Evolutionary conservation across 1,140 invertebrate species (phyloP).

Genomic region (Drosophila orena): DNA sequence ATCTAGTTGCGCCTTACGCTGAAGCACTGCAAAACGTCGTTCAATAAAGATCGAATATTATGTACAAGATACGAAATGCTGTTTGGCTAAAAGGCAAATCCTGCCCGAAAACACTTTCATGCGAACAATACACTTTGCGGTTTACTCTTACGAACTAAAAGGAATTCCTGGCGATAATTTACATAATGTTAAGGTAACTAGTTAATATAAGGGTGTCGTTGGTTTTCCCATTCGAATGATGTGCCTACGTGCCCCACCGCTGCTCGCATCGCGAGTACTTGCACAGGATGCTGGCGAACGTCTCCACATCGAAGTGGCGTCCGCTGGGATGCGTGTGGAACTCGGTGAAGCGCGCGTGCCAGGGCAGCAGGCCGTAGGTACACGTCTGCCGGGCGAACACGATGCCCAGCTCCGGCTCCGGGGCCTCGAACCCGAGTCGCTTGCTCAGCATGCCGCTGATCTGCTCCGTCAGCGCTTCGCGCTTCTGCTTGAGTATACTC

Average conservation of each 20-base stretch:
- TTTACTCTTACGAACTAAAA: conserved; percentile 54
- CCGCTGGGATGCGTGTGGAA: conserved; percentile 71
- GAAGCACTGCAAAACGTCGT: neutral
- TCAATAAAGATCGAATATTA: no score
- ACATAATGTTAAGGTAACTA: conserved; percentile 61
- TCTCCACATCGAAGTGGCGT: conserved; percentile 55
- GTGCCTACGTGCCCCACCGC: conserved; percentile 78
- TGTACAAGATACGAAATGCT: no score
- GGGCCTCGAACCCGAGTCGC: conserved; percentile 46
- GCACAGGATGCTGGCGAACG: conserved; percentile 67
- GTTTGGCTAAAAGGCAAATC: conserved; percentile 2
- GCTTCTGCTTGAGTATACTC: conserved; percentile 51
- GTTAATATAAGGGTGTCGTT: conserved; percentile 34
- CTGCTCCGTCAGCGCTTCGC: conserved; percentile 54
- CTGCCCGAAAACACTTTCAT: conserved; percentile 55
- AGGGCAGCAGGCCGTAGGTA: conserved; percentile 75
- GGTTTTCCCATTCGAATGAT: neutral
- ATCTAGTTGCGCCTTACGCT: conserved; percentile 4
- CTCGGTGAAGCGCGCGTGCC: conserved; percentile 81
- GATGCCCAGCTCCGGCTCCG: conserved; percentile 76
- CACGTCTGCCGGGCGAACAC: conserved; percentile 67
- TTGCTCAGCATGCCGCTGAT: conserved; percentile 53
- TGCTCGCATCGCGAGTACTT: conserved; percentile 81
- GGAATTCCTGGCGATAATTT: conserved; percentile 47
- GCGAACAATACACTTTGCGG: conserved; percentile 55